Conservation (phyloP, 2,113 vertebrate species). For the Thermophis baileyi region DNA sequence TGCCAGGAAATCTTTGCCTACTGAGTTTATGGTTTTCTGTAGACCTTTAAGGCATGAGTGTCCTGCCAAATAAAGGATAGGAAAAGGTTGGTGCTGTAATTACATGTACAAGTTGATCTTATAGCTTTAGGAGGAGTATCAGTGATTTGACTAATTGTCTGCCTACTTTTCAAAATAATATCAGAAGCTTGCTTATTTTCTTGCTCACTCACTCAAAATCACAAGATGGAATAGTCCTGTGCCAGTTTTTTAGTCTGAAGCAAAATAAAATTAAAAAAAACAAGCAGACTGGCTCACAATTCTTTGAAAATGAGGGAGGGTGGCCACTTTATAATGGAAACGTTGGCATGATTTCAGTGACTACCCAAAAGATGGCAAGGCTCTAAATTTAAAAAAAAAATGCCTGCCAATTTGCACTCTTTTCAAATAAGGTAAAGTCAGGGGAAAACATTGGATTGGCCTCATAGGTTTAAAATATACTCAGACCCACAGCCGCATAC, state of each 20-base stretch:
- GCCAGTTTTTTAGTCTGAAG: constrained; percentile 36
- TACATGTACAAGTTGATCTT: background rate
- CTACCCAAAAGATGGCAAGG: constrained; percentile 33
- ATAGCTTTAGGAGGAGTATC: background rate
- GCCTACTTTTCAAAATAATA: constrained; percentile 36
- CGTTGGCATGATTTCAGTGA: constrained; percentile 43
- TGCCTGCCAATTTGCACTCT: constrained; percentile 34
- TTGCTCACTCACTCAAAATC: constrained; percentile 29
- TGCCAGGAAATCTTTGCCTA: background rate
- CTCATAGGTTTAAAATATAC: constrained; percentile 9
- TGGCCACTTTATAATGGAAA: constrained; percentile 53
- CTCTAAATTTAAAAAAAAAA: background rate
- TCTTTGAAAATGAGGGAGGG: constrained; percentile 33
- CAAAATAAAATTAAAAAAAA: background rate
- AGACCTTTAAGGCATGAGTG: background rate
- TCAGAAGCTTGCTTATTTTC: constrained; percentile 34
- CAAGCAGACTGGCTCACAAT: constrained; percentile 34
- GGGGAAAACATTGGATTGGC: constrained; percentile 4
- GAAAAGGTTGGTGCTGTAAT: background rate
- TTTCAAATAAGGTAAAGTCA: constrained; percentile 28
- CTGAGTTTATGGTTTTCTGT: background rate
- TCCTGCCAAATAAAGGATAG: background rate
- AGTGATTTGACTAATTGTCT: background rate
- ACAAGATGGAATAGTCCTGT: background rate
- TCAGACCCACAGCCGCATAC: constrained; percentile 16